Evolutionary conservation across 2,888 invertebrate genomes (phyloP).

Genomic region (Phytoseiulus persimilis): DNA sequence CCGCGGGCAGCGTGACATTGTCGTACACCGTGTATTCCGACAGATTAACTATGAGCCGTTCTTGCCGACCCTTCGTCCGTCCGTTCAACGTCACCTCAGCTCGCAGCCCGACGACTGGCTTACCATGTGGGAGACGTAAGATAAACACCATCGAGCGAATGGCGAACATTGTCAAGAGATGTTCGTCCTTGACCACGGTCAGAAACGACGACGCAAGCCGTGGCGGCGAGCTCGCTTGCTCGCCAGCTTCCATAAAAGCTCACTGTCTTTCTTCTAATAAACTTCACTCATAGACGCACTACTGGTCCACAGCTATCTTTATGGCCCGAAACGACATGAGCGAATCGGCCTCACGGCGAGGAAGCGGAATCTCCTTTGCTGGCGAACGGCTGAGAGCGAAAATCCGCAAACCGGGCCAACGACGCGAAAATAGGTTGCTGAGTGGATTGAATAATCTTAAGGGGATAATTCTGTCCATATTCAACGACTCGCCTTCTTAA

Average conservation of each 20-base stretch:
- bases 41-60: background rate
- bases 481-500: too few relatives aligned
- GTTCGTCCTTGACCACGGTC: background rate
- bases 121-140: background rate
- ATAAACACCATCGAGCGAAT: background rate
- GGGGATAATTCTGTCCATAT: too few relatives aligned
- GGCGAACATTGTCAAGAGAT: background rate
- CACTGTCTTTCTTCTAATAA: background rate
- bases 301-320: background rate
- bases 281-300: background rate
- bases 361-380: too few relatives aligned
- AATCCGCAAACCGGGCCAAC: too few relatives aligned
- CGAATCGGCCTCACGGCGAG: too few relatives aligned
- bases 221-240: background rate
- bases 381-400: too few relatives aligned
- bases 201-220: background rate
- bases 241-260: background rate
- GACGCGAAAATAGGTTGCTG: too few relatives aligned
- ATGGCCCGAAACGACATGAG: background rate
- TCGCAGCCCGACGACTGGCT: background rate
- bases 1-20: background rate
- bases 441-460: too few relatives aligned
- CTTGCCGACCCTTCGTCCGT: background rate
- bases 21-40: background rate
- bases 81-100: background rate